Base-by-base conservation (phyloP, 2,797 vertebrate species). In the Hypotaenidia okinawae region DNA sequence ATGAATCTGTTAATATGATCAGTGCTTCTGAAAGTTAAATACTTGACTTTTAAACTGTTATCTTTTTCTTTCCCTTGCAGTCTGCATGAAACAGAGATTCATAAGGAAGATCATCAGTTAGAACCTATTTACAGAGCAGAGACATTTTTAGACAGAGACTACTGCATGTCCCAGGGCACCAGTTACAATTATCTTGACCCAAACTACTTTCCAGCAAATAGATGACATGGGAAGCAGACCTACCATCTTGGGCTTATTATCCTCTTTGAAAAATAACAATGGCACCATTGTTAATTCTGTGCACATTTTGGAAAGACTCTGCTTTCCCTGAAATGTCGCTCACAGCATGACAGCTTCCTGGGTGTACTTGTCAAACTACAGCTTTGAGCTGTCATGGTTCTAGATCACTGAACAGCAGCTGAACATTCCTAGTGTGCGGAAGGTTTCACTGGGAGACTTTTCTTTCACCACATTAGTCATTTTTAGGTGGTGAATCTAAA, bases 111-210 rank as follows among this genome's bases (percentile, higher is more conserved):
- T 96, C 99, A 99, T 97, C 98, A 98, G 92, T 97, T 99, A 98
- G 99, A 99, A 84, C 99, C 99, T 57, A 98, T 99, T 94, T 99
- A 99, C 97, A 99, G 98, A 97, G 91, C 98, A 62, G 98, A 99
- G 95, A 98, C 98, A 84, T 99, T 99, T 97, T 98, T 99, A 98
- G 99, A 99, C 98, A 98, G 99, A 98, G 99, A 99, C 99, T 99
- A 99, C 99, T 99, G 99, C 97, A 98, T 99, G 98, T 99, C 99
- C 13, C 99, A 99, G 97, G 98, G 97, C 98, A 97, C 98, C 85
- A 99, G 98, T 98, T 99, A 99, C 98, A 99, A 99, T 98, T 99
- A 99, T 97, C 98, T 99, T 98, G 99, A 99, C 98, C 99, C 99
- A 89, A 99, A 99, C 98, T 99, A 99, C 98, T 99, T 99, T 98